These are phyloP conservation scores for Diabrotica balteata DNA, from an alignment of 2,888 invertebrate species.

Conservation along the genomic window DNA sequence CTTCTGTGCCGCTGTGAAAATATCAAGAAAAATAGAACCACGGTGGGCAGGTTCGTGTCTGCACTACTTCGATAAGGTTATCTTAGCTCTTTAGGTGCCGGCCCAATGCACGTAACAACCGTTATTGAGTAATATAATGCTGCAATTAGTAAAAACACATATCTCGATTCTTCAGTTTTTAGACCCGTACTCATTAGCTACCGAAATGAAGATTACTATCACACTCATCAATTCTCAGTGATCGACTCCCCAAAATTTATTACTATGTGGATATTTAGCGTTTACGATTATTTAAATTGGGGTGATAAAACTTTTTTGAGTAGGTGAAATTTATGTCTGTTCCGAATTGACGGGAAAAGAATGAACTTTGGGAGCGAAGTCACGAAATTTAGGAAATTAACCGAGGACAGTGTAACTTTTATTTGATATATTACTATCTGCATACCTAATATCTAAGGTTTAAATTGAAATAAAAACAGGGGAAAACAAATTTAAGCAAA, in stretches of 20 bases:
- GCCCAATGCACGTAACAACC: slow-evolving; percentile 52
- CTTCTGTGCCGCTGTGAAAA: too few species aligned
- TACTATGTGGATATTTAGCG: slow-evolving; percentile 13
- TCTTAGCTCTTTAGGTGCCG: slow-evolving; percentile 55
- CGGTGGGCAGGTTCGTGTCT: slow-evolving; percentile 1
- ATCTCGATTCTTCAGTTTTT: slow-evolving; percentile 38
- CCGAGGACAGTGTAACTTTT: too few species aligned
- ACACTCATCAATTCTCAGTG: slow-evolving; percentile 20
- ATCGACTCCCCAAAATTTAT: slow-evolving; percentile 21
- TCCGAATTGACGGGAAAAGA: background rate
- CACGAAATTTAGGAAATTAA: too few species aligned
- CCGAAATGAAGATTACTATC: slow-evolving; percentile 34
- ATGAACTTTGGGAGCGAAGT: background rate
- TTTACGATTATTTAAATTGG: slow-evolving; percentile 27
- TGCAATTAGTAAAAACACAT: slow-evolving; percentile 51
- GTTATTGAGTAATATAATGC: slow-evolving; percentile 55
- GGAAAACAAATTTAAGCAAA: too few species aligned
- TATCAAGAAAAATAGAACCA: background rate
- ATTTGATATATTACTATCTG: too few species aligned
- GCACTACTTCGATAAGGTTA: slow-evolving; percentile 57
- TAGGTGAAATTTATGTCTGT: slow-evolving; percentile 3
- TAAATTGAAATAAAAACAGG: too few species aligned
- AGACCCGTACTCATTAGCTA: slow-evolving; percentile 40
- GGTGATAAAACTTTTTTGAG: slow-evolving; percentile 14
- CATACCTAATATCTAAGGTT: too few species aligned